These are phyloP conservation scores for Mythimna loreyi DNA, from an alignment of 2,888 invertebrate genomes.

Conservation along the genomic window DNA sequence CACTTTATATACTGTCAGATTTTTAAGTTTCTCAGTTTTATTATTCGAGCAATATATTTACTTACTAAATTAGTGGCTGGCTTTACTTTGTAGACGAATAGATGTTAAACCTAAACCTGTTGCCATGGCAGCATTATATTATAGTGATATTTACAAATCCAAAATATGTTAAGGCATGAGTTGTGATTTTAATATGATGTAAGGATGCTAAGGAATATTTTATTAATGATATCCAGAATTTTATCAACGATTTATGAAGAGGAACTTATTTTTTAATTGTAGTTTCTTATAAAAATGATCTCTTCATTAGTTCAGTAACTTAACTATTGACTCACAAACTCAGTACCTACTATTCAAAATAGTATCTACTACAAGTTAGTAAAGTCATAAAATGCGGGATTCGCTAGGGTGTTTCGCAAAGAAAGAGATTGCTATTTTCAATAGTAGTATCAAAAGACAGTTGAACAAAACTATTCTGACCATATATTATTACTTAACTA, in stretches of 20 bases:
- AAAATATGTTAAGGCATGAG: neutral
- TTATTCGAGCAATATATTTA: neutral
- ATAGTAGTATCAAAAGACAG: neutral
- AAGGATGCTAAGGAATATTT: neutral
- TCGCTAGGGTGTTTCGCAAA: neutral
- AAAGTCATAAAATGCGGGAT: neutral
- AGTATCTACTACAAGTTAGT: neutral
- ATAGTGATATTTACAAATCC: neutral
- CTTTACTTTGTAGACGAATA: conserved; percentile 9
- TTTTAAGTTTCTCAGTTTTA: conserved; percentile 5
- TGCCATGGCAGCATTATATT: neutral
- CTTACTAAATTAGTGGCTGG: conserved; percentile 41
- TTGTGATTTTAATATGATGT: conserved; percentile 12
- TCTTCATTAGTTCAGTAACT: neutral
- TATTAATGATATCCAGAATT: neutral
- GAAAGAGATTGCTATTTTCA: neutral
- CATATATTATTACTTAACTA: neutral
- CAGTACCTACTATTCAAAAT: neutral
- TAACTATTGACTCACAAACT: neutral
- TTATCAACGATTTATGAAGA: neutral
- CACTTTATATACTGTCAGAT: conserved; percentile 2
- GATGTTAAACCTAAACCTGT: conserved; percentile 3
- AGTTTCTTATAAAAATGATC: conserved; percentile 2
- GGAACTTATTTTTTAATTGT: neutral
- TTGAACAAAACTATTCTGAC: neutral